Evolutionary conservation across 2,888 invertebrate species (phyloP).

Genomic region (Epinotia demarniana): DNA sequence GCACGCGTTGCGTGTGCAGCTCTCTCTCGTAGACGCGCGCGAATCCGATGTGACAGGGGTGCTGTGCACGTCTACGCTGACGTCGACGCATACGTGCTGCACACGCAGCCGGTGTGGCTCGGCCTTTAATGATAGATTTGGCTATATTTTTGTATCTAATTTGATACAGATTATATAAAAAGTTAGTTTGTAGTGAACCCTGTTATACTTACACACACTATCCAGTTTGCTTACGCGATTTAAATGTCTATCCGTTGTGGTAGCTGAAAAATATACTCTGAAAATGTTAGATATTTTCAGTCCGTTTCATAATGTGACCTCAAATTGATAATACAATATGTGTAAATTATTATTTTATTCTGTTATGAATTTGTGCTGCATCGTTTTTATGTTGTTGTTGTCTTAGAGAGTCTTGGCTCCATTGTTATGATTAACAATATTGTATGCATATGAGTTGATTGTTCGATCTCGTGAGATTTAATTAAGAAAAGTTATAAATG

Average conservation of each 20-base stretch:
- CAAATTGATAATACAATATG: background rate
- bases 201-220: background rate
- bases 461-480: background rate
- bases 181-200: background rate
- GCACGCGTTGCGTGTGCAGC: too few species aligned
- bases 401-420: slow-evolving; percentile 13
- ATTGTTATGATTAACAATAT: slow-evolving; percentile 18
- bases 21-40: too few species aligned
- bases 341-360: slow-evolving; percentile 1
- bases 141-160: slow-evolving; percentile 2
- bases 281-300: background rate
- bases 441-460: background rate
- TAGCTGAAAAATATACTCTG: background rate
- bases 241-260: background rate
- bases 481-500: background rate
- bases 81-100: too few species aligned
- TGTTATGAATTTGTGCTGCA: background rate
- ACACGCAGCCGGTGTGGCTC: too few species aligned
- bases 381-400: slow-evolving; percentile 1
- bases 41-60: too few species aligned
- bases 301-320: background rate
- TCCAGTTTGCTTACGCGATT: background rate
- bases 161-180: background rate
- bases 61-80: too few species aligned
- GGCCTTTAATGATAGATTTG: background rate